A percentile compares a stretch with the other conserved stretches of the same genome.
Conservation (phyloP, 1,140 invertebrate genomes). For the Brevipalpus yothersi region DNA sequence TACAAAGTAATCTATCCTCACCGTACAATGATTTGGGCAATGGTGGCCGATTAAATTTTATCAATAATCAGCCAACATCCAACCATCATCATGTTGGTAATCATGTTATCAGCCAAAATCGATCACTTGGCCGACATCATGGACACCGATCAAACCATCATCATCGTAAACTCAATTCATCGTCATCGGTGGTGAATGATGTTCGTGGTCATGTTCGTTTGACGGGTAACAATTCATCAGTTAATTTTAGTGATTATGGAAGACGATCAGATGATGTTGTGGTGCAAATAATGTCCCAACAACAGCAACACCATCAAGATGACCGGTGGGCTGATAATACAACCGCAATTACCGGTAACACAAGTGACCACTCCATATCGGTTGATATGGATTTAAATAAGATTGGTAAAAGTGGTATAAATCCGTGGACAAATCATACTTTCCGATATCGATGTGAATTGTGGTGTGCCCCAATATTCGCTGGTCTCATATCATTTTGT, state of each 20-base stretch:
- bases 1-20: not conserved
- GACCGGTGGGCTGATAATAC: slow-evolving; percentile 97
- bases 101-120: not conserved
- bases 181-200: no score
- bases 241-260: no score
- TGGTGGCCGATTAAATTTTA: not conserved
- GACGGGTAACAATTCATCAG: no score
- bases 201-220: no score
- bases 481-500: slow-evolving; percentile 43
- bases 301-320: not conserved
- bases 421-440: slow-evolving; percentile 16
- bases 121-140: not conserved
- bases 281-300: not conserved
- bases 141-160: not conserved
- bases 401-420: slow-evolving; percentile 16
- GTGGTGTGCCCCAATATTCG: slow-evolving; percentile 47
- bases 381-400: slow-evolving; percentile 43
- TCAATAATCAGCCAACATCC: no score
- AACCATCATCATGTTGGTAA: no score
- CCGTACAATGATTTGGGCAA: slow-evolving; percentile 7
- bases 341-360: slow-evolving; percentile 85
- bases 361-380: slow-evolving; percentile 75
- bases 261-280: no score
- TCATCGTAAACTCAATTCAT: no score
- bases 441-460: slow-evolving; percentile 41